phyloP scores from a whole-genome alignment of 2,113 vertebrate genomes.

The Cyprinus carpio region DNA sequence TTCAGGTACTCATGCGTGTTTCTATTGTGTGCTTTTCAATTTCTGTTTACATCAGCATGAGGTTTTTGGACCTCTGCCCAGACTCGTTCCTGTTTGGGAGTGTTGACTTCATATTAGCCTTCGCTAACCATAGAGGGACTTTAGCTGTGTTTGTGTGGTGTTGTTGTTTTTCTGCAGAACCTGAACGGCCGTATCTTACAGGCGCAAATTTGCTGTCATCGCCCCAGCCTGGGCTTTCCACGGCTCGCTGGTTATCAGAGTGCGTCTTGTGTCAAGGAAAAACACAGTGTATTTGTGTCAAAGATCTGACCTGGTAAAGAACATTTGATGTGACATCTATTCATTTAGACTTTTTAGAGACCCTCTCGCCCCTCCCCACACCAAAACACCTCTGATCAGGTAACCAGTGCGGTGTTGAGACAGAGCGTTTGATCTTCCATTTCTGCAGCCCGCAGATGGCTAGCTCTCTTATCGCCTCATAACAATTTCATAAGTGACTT shows the following conservation, averaged over 20 bases:
- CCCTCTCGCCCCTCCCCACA: background rate
- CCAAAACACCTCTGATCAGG: slow-evolving; percentile 47
- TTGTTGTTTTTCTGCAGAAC: background rate
- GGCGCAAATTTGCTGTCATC: slow-evolving; percentile 44
- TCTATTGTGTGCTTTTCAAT: slow-evolving; percentile 43
- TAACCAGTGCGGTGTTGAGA: slow-evolving; percentile 41
- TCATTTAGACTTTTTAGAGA: slow-evolving; percentile 51
- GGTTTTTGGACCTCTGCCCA: slow-evolving; percentile 57
- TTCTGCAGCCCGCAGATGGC: slow-evolving; percentile 47
- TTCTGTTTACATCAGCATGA: slow-evolving; percentile 44
- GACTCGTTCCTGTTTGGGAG: slow-evolving; percentile 52
- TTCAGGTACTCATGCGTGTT: slow-evolving; percentile 59
- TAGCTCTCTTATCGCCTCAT: slow-evolving; percentile 53
- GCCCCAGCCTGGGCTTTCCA: slow-evolving; percentile 49
- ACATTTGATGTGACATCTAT: slow-evolving; percentile 63
- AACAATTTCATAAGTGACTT: slow-evolving; percentile 64
- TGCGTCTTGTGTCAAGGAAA: slow-evolving; percentile 58
- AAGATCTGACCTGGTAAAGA: slow-evolving; percentile 40
- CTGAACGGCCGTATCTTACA: slow-evolving; percentile 6
- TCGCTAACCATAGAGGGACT: slow-evolving; percentile 32
- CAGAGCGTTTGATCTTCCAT: slow-evolving; percentile 53
- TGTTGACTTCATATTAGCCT: slow-evolving; percentile 31
- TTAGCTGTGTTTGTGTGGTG: background rate
- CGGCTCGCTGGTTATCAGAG: slow-evolving; percentile 54
- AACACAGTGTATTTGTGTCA: slow-evolving; percentile 54